Base-by-base conservation (phyloP, 1,140 invertebrate genomes). In the Ladona fulva region DNA sequence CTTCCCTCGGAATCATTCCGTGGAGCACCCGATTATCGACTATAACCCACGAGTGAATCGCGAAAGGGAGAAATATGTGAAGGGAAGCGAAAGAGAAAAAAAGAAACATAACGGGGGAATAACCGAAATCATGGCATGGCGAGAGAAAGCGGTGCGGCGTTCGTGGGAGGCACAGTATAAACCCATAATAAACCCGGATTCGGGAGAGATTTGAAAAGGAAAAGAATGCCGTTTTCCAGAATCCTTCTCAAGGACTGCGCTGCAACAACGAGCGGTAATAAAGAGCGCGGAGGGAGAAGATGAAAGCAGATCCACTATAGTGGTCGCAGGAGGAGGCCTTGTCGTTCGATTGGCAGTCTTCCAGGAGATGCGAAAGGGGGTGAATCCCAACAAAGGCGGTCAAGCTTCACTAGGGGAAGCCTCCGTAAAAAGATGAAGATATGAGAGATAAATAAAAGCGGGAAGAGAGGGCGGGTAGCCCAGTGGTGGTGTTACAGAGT, bases 361-460 rank as follows among this genome's bases (percentile, higher is more conserved):
- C 52, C 52, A 66, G 52, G 44, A 19, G 44, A 52, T 19, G 44
- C 52, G 14, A 1, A 12, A 12, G 52, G 52, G 52, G 12, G 52
- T 37, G 29, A 37, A 37, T 37, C 29, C 29, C 29, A 37, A 37
- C 29, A 37, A 37, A 37, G 52, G n/a, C 52, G 52, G 52, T 66
- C 52, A 52, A 52, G 44, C 44, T 52, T 19, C 44, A 22, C 52
- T 19, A 12, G 16, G 52, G n/a, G 52, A 66, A 66, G 52, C 5
- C 52, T 22, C 52, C 3, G 52, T 66, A 22, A 66, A 66, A 66
- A 66, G 52, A 66, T 66, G 52, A 22, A 66, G 52, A 66, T 66
- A 66, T 66, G n/a, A 66, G 52, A 66, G 14, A 66, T 66, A 66
- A 66, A 66, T 66, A 66, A 66, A 66, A 66, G 44, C 10, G 44